These are phyloP conservation scores for Nothura maculosa DNA, from an alignment of 2,797 vertebrate species.

Conservation along the genomic window DNA sequence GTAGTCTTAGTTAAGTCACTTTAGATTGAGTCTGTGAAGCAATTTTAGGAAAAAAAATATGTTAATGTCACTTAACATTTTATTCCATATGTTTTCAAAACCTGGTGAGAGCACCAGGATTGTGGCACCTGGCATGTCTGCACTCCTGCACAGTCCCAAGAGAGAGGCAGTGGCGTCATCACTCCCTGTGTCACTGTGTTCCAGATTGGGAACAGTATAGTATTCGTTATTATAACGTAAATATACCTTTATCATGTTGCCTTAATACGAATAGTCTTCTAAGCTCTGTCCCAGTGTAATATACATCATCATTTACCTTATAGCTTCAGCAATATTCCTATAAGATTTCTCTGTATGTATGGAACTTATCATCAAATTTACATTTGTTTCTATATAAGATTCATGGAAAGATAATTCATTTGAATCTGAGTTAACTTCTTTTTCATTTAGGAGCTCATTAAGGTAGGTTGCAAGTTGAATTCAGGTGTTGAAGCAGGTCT, in stretches of 20 bases:
- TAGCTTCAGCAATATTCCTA: background rate
- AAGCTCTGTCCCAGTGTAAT: background rate
- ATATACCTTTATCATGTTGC: background rate
- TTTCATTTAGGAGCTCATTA: background rate
- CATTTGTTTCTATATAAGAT: background rate
- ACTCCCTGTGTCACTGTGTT: background rate
- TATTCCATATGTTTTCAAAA: background rate
- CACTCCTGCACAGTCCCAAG: background rate
- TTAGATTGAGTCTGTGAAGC: background rate
- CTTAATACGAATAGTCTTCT: background rate
- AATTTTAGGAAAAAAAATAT: background rate
- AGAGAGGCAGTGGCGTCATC: background rate
- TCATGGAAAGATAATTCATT: background rate
- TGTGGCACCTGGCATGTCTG: background rate
- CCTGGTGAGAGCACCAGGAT: background rate
- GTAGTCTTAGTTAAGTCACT: background rate
- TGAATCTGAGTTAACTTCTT: background rate
- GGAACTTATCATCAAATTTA: background rate
- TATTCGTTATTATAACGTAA: background rate
- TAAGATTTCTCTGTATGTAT: background rate
- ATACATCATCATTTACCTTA: background rate
- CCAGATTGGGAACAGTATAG: background rate
- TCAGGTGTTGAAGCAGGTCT: background rate
- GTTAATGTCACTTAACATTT: background rate
- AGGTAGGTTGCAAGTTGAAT: background rate